Evolutionary conservation across 2,797 vertebrate genomes (phyloP).

Genomic region (Discoglossus pictus): DNA sequence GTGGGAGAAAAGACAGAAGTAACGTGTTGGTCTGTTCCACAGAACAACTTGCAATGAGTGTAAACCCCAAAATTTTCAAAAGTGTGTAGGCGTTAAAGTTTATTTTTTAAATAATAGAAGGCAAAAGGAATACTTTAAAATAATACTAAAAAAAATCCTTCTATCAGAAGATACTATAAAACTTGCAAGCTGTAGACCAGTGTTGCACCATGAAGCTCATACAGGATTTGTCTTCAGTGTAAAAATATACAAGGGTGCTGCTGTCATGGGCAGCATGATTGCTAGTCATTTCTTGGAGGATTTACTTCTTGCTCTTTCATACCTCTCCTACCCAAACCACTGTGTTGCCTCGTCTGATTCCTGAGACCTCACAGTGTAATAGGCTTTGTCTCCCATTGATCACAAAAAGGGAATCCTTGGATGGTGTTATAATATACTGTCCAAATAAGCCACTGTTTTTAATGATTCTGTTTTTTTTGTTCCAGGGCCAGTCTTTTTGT

Average conservation of each 20-base stretch:
- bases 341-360: conserved; percentile 84
- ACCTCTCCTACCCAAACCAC: conserved; percentile 95
- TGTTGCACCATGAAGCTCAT: conserved; percentile 71
- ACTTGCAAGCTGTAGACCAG: conserved; percentile 72
- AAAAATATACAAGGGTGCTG: conserved; percentile 73
- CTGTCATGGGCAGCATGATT: conserved; percentile 56
- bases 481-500: conserved; percentile 82
- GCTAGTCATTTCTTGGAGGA: conserved; percentile 52
- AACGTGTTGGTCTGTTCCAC: conserved; percentile 8
- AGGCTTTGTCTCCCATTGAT: conserved; percentile 84
- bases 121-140: conserved; percentile 62
- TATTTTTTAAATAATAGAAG: conserved; percentile 51
- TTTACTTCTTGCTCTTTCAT: conserved; percentile 72
- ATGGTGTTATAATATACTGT: conserved; percentile 87
- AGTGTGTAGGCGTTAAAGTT: conserved; percentile 26
- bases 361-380: conserved; percentile 90
- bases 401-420: conserved; percentile 86
- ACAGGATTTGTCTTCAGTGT: conserved; percentile 64
- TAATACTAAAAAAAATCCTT: conserved; percentile 52
- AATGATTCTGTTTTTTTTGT: conserved; percentile 77
- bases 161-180: conserved; percentile 57
- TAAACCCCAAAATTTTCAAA: conserved; percentile 31
- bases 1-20: background rate
- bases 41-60: conserved; percentile 30
- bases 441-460: conserved; percentile 90